A percentile compares a stretch with the other conserved stretches of the same genome.
These are phyloP conservation scores for Sinocyclocheilus anophthalmus DNA, from an alignment of 2,113 vertebrate genomes.

Conservation along the genomic window DNA sequence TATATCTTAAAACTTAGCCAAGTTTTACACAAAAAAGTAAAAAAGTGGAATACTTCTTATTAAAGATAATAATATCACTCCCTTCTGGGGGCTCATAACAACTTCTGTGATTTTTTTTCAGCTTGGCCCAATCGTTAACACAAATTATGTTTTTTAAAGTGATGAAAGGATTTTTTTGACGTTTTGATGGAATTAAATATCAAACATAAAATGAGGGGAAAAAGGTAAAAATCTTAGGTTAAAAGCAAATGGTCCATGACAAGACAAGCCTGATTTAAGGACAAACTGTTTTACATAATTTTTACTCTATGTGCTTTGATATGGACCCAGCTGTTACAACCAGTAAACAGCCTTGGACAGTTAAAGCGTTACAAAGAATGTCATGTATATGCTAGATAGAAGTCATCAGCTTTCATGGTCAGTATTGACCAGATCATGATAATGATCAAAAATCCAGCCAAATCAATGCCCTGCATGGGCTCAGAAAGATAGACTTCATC, in stretches of 20 bases:
- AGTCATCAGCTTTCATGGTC: conserved; percentile 17
- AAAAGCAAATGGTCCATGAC: background rate
- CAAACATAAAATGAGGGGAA: background rate
- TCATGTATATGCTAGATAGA: background rate
- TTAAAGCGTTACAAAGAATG: too few relatives aligned
- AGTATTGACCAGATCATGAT: conserved; percentile 29
- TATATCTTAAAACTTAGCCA: background rate
- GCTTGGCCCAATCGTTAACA: background rate
- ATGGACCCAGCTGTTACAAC: background rate
- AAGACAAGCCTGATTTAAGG: background rate
- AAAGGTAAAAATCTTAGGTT: background rate
- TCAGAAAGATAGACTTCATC: background rate
- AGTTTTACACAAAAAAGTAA: background rate
- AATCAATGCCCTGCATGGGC: conserved; percentile 22
- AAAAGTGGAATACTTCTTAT: background rate
- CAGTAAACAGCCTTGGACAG: background rate
- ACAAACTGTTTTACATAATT: background rate
- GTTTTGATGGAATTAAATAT: background rate
- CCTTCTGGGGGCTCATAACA: background rate
- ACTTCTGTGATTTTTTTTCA: background rate
- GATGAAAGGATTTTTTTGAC: background rate
- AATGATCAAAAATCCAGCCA: conserved; percentile 17
- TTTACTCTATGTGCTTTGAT: background rate
- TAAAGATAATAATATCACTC: background rate
- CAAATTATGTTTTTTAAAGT: background rate